Percentiles rank a stretch among this genome's conserved stretches.
Evolutionary conservation across 2,797 vertebrate genomes (phyloP).

Genomic region (Scolopax bukidnonensis): DNA sequence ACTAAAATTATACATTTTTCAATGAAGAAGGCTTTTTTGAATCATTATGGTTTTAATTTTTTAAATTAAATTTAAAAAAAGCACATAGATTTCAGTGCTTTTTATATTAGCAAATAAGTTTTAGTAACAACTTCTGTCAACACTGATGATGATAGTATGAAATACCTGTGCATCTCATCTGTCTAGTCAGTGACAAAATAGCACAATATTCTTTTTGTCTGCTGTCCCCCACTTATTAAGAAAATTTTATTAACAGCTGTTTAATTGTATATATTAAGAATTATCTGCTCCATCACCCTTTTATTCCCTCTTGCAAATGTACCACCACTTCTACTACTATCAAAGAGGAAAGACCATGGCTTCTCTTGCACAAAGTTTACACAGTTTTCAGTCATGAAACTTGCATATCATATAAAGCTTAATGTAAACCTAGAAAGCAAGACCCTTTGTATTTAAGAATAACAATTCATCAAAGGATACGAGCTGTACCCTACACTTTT

Average conservation of each 20-base stretch:
- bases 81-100: not conserved
- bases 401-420: not conserved
- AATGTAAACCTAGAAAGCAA: not conserved
- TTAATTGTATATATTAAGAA: not conserved
- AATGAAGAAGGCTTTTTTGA: not conserved
- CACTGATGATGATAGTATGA: not conserved
- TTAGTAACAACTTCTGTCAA: not conserved
- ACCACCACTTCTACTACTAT: not conserved
- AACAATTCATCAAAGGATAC: not conserved
- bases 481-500: no score
- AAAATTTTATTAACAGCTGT: not conserved
- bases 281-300: not conserved
- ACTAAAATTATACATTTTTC: not conserved
- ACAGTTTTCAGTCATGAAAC: not conserved
- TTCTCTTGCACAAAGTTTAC: not conserved
- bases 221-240: not conserved
- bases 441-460: not conserved
- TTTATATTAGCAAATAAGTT: not conserved
- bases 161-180: not conserved
- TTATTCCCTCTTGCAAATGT: not conserved
- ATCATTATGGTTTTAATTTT: not conserved
- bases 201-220: not conserved
- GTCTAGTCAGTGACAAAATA: not conserved
- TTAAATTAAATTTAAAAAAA: no score
- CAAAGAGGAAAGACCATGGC: not conserved